Conservation (phyloP, 1,140 invertebrate species). For the Trichonephila clavipes region DNA sequence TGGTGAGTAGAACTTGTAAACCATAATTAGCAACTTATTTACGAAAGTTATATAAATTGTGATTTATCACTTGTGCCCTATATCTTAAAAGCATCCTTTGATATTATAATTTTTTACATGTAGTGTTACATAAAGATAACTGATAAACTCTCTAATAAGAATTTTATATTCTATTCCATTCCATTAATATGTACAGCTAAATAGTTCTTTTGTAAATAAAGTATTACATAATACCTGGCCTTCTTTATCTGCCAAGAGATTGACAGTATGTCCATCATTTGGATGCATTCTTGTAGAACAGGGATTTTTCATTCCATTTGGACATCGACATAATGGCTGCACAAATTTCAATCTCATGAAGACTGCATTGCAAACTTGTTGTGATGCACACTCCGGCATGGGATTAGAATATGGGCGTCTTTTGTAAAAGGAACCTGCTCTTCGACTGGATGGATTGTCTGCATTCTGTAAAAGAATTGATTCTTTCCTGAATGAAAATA, state of each 20-base stretch:
- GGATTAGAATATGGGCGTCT: slow-evolving; percentile 42
- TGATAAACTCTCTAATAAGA: neutral
- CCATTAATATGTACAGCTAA: no score
- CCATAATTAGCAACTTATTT: no score
- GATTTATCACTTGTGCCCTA: neutral
- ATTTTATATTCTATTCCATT: no score
- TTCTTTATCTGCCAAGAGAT: slow-evolving; percentile 83
- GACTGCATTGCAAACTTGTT: slow-evolving; percentile 95
- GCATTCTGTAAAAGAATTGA: neutral
- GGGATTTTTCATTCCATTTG: slow-evolving; percentile 90
- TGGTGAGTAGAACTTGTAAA: no score
- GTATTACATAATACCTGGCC: slow-evolving; percentile 60
- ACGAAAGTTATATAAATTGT: neutral
- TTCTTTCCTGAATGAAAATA: neutral
- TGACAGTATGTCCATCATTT: slow-evolving; percentile 94
- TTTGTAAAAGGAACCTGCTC: slow-evolving; percentile 19
- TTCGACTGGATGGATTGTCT: neutral
- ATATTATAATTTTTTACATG: neutral
- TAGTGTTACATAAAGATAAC: neutral
- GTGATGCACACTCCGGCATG: slow-evolving; percentile 92
- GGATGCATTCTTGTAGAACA: slow-evolving; percentile 92
- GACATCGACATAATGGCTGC: slow-evolving; percentile 94
- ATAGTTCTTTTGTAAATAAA: no score
- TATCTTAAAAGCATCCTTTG: neutral
- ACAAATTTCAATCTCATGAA: slow-evolving; percentile 95